Evolutionary conservation across 2,888 invertebrate species (phyloP).

Genomic region (Deilephila porcellus): DNA sequence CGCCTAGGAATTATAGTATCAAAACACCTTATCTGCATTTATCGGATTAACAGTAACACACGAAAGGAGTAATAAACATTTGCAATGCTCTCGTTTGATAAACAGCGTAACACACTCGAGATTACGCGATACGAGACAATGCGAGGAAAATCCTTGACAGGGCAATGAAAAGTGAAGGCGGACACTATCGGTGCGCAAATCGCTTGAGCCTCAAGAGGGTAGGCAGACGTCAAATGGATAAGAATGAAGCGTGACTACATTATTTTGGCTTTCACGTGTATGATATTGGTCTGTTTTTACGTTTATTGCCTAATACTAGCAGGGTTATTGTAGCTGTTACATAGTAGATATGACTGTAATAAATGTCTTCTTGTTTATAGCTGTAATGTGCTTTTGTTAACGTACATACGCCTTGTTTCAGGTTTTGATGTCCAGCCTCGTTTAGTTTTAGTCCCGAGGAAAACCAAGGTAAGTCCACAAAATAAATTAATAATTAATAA

Average conservation of each 20-base stretch:
- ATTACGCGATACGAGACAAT: not conserved
- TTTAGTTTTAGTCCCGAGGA: slow-evolving; percentile 53
- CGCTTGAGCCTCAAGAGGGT: not conserved
- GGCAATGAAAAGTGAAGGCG: slow-evolving; percentile 8
- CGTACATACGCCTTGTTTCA: slow-evolving; percentile 47
- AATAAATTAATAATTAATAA: not conserved
- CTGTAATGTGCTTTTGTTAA: not conserved
- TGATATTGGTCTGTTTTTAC: too few relatives aligned
- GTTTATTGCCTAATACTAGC: too few relatives aligned
- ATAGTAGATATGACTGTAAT: too few relatives aligned
- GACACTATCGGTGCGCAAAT: not conserved
- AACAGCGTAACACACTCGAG: not conserved
- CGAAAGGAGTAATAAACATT: slow-evolving; percentile 1
- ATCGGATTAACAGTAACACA: not conserved
- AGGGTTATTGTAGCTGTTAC: too few relatives aligned
- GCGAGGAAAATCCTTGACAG: slow-evolving; percentile 23
- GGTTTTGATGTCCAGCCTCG: slow-evolving; percentile 63
- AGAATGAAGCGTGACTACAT: not conserved
- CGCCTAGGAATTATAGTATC: not conserved
- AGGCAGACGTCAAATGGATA: not conserved
- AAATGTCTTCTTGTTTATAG: too few relatives aligned
- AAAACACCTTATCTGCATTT: not conserved
- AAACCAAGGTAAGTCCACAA: slow-evolving; percentile 53
- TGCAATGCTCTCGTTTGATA: slow-evolving; percentile 3
- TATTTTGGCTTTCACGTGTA: too few relatives aligned